These are phyloP conservation scores for Semaprochilodus insignis DNA, from an alignment of 2,797 vertebrate species.

Conservation along the genomic window DNA sequence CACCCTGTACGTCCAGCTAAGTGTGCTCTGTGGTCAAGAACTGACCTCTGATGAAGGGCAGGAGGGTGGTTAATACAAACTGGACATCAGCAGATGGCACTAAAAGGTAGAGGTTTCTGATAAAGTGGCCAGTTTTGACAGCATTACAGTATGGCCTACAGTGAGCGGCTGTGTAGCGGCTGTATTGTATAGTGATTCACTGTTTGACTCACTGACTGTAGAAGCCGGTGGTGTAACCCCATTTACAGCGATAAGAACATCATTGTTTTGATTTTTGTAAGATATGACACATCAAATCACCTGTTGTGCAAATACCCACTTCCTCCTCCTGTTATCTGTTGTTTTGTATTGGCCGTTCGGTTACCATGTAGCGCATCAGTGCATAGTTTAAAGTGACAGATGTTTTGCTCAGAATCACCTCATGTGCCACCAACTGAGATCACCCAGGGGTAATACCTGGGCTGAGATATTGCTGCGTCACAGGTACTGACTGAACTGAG, in stretches of 20 bases:
- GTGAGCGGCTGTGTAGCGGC: not conserved
- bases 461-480: not conserved
- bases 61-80: too few relatives aligned
- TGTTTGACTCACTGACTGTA: too few relatives aligned
- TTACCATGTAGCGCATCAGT: not conserved
- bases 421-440: not conserved
- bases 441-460: not conserved
- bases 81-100: too few relatives aligned
- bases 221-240: too few relatives aligned
- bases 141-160: not conserved
- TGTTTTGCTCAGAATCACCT: not conserved
- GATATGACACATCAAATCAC: not conserved
- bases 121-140: not conserved
- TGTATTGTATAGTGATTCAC: too few relatives aligned
- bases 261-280: not conserved
- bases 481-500: not conserved
- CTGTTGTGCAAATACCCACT: not conserved
- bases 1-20: too few relatives aligned
- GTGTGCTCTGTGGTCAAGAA: too few relatives aligned
- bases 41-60: too few relatives aligned
- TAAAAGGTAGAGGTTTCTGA: too few relatives aligned
- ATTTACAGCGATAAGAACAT: too few relatives aligned
- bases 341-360: not conserved
- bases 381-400: not conserved
- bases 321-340: not conserved